Evolutionary conservation across 2,888 invertebrate genomes (phyloP), one percentile per base, ranked within the genome.

Genomic region (Adelphocoris suturalis): DNA sequence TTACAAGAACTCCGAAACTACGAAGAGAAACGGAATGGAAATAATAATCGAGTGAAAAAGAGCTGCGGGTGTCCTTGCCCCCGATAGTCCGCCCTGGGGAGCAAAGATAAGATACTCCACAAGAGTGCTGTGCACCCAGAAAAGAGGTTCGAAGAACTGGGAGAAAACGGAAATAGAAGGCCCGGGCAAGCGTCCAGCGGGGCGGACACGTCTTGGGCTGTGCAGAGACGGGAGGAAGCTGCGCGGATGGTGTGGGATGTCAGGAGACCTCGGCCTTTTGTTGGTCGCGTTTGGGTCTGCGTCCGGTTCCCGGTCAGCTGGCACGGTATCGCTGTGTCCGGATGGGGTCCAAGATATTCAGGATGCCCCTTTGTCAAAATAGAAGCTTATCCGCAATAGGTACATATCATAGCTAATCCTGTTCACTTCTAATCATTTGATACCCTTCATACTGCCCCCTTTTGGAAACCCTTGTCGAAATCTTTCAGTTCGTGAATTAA

Each of bases 111-210:
- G 76, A 78, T 78, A 78, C 47, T 37, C 78, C 78, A 16, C 47
- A 47, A 46, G 46, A 47, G 78, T 46, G 46, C 37, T 78, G 14
- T 78, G 78, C 3, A 2, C 2, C 37, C 37, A 78, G 78, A 78
- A 78, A 37, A n/a, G n/a, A 46, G 19, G 78, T 16, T 46, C 46
- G 47, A 78, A 46, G 47, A 47, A 16, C n/a, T 9, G 47, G 46
- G 78, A 78, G 46, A 78, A 37, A 78, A 78, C 78, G 78, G 78
- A 78, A 78, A 78, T 78, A 78, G 78, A 78, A 46, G 78, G 27
- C 23, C 19, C 78, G 78, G 78, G 78, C 78, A 78, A 78, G n/a
- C 46, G 78, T 78, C 78, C 78, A 78, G 78, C 78, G n/a, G 78
- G 47, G 37, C 76, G 76, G 76, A 76, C 23, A 14, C 14, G 76